phyloP scores from a whole-genome alignment of 2,797 vertebrate genomes.

The Sciurus vulgaris region DNA sequence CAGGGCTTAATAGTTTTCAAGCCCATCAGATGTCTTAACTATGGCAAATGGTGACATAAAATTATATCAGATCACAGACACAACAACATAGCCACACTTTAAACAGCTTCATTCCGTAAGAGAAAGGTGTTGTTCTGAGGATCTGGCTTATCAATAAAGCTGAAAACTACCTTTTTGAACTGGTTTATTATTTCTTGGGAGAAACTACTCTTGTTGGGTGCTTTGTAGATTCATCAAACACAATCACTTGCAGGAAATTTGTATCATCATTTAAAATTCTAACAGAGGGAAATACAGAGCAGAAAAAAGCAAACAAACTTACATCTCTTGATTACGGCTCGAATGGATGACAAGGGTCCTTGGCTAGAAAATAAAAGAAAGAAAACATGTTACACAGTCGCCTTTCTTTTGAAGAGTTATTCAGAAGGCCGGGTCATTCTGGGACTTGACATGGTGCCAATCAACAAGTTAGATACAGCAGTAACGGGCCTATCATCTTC shows the following conservation, averaged over 20 bases:
- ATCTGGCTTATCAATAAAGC: slow-evolving; percentile 37
- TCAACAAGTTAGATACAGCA: background rate
- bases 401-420: slow-evolving; percentile 70
- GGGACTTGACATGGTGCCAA: background rate
- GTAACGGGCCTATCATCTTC: slow-evolving; percentile 23
- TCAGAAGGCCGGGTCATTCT: slow-evolving; percentile 42
- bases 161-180: slow-evolving; percentile 59
- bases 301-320: slow-evolving; percentile 87
- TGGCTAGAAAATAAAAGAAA: slow-evolving; percentile 89
- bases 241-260: slow-evolving; percentile 71
- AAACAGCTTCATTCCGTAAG: slow-evolving; percentile 33
- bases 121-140: slow-evolving; percentile 65
- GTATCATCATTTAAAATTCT: slow-evolving; percentile 61
- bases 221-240: slow-evolving; percentile 60
- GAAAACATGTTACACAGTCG: slow-evolving; percentile 74
- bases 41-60: slow-evolving; percentile 14
- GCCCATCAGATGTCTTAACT: slow-evolving; percentile 8
- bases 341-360: slow-evolving; percentile 94
- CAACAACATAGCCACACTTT: background rate
- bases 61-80: slow-evolving; percentile 29
- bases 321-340: slow-evolving; percentile 96
- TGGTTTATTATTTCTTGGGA: slow-evolving; percentile 63
- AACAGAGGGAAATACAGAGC: slow-evolving; percentile 61
- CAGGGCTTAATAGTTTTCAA: slow-evolving; percentile 15
- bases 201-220: slow-evolving; percentile 41